Evolutionary conservation across 2,797 vertebrate species (phyloP), one percentile per base, ranked within the genome.

Genomic region (Telmatherina bonti): DNA sequence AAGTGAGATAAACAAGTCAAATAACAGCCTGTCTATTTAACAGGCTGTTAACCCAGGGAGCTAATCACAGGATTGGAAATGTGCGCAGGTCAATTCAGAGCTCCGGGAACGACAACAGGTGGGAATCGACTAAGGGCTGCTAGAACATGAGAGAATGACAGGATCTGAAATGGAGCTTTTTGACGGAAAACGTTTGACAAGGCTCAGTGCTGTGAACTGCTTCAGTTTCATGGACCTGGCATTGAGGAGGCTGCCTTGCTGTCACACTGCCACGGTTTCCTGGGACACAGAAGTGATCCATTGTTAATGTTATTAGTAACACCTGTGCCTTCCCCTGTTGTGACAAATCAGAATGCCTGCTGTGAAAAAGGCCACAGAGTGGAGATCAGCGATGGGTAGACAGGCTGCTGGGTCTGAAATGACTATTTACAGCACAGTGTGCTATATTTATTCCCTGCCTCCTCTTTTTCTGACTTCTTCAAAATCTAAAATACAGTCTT

Each of bases 261-360:
- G 56, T 66, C 62, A 27, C 29, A 10, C 61, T 16, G 24, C 30
- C 43, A 26, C 7, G 13, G 26, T 51, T 66, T 27, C 61, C 54
- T 43, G 47, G 27, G 49, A 47, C 38, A 26, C 22, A 53, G n/a
- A 67, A 18, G 18, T n/a, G 57, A 76, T 35, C 36, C 45, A 63
- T 72, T 3, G 31, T 63, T 70, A 38, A 67, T 68, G 67, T 38
- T 62, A 51, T 47, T 49, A 52, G 60, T 11, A 36, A 62, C 70
- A 67, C 31, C 62, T 73, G 64, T n/a, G 56, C 24, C 62, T 53
- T 12, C 55, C 22, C 45, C 53, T 47, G 41, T 57, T 54, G 7
- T 27, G 35, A 41, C 62, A 66, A 60, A 63, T 68, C 63, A 63
- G 49, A 55, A 31, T 38, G 27, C 52, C 38, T 24, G 45, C 43